Percentiles rank a stretch among this genome's conserved stretches.
phyloP scores from a whole-genome alignment of 2,113 vertebrate genomes.

The Eclectus roratus region DNA sequence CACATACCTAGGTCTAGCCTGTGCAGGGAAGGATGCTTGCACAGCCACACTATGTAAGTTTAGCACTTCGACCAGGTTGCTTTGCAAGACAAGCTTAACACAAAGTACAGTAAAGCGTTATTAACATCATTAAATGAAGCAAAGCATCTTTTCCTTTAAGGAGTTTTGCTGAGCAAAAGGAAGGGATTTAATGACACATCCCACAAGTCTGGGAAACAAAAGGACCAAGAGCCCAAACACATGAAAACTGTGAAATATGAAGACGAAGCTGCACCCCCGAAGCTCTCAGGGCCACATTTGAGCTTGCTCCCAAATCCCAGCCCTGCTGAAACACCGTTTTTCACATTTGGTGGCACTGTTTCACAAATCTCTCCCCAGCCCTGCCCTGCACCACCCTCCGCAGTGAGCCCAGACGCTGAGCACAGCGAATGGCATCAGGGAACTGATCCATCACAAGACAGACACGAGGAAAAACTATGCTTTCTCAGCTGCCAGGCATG shows the following conservation, averaged over 20 bases:
- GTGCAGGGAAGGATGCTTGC: neutral
- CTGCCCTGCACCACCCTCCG: neutral
- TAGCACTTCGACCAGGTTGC: neutral
- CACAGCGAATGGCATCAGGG: neutral
- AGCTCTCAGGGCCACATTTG: neutral
- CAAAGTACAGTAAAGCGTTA: neutral
- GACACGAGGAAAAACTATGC: rapidly evolving
- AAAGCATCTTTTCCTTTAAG: neutral
- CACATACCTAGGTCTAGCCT: neutral
- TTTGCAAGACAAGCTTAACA: neutral
- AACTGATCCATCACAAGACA: neutral
- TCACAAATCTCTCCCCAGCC: neutral
- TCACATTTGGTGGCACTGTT: neutral
- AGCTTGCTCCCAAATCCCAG: neutral
- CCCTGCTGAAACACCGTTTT: neutral
- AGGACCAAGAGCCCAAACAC: neutral
- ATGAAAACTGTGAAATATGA: neutral
- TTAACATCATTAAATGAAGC: neutral
- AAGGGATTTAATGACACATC: neutral
- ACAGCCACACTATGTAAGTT: no score
- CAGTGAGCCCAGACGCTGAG: neutral
- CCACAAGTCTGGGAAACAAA: neutral
- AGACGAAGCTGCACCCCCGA: neutral
- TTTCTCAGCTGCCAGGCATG: neutral
- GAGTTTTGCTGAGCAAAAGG: neutral